phyloP scores from a whole-genome alignment of 2,797 vertebrate species.

The Anguilla pacifica region DNA sequence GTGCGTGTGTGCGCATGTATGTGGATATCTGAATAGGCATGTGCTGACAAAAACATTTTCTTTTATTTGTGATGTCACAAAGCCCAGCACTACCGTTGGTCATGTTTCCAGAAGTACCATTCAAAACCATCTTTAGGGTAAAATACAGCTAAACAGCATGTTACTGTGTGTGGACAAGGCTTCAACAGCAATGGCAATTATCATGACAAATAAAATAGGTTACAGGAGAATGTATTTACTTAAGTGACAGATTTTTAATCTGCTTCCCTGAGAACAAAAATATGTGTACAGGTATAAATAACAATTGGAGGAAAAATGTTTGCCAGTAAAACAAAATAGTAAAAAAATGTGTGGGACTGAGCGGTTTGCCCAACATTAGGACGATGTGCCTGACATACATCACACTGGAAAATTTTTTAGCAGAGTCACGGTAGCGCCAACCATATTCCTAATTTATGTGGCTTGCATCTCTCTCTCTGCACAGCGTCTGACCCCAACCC shows the following conservation, averaged over 20 bases:
- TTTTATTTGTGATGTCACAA: neutral
- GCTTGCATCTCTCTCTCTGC: neutral
- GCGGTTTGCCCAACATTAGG: neutral
- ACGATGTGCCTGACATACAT: neutral
- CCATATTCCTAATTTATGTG: constrained; percentile 13
- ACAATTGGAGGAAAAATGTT: neutral
- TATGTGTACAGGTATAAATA: neutral
- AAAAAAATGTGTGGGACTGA: neutral
- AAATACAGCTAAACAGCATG: neutral
- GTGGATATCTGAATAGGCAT: neutral
- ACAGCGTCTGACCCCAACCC: neutral
- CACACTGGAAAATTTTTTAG: neutral
- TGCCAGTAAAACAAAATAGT: neutral
- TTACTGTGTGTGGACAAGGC: neutral
- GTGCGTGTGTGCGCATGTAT: constrained; percentile 47
- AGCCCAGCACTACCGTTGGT: neutral
- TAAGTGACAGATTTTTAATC: neutral
- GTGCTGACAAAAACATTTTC: neutral
- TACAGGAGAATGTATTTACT: neutral
- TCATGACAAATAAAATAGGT: neutral
- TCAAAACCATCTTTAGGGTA: neutral
- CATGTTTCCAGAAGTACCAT: neutral
- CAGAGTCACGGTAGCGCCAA: constrained; percentile 46
- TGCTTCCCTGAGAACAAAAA: neutral
- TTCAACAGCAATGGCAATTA: neutral